Base-by-base conservation (phyloP, 2,888 invertebrate genomes). In the Mantis religiosa region DNA sequence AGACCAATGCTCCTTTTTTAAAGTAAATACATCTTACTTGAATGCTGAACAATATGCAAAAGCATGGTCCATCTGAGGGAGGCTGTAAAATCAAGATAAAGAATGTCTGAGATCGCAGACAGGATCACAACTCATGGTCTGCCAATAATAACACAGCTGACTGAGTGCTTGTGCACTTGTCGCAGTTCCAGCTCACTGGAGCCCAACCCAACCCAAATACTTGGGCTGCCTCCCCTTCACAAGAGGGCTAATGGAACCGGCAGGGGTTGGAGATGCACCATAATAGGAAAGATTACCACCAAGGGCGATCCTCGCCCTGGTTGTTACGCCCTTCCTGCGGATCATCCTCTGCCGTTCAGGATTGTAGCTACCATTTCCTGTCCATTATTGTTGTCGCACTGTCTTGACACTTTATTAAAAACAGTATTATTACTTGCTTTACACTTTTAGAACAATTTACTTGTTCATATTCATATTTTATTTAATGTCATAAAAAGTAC, bases 271-370 rank as follows among this genome's bases (percentile, higher is more conserved):
- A 85, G 85, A 85, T 85, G 85, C 28, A n/a, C 47, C 85, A 85
- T 85, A 47, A 85, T 85, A 85, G 47, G 27, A 85, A 85, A 85
- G 85, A 41, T 85, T 85, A 85, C 85, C 85, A 85, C 85, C 85
- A 85, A 85, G 85, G 85, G 85, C 28, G 41, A 41, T 71, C 54
- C 54, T 71, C 54, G 20, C 25, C 54, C 54, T 71, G 20, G 54
- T 71, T 71, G 54, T 71, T 71, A 71, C 54, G 54, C 54, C 54
- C 54, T 71, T 71, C 54, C 54, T 71, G 54, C 15, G 54, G 54
- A 71, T 71, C 20, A 71, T 71, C 54, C 54, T 71, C 54, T 20
- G 54, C 20, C 25, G 54, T 20, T 15, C 20, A 20, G 15, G 20
- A 14, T 8, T 71, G 54, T 8, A 20, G 54, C 15, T 20, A 71